Evolutionary conservation across 2,888 invertebrate species (phyloP).

Genomic region (Volucella zonaria): DNA sequence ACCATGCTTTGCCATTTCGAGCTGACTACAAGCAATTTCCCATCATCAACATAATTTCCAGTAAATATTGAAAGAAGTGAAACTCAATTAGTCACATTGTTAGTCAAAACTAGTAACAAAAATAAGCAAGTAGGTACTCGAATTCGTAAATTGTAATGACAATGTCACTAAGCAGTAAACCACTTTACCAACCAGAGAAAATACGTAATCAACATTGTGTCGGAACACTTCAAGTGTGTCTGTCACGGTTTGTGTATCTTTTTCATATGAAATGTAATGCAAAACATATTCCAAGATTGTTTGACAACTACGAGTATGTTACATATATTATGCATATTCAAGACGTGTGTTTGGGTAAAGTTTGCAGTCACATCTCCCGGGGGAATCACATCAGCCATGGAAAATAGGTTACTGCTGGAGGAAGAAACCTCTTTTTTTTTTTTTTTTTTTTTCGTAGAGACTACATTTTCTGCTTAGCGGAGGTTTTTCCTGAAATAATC

Average conservation of each 20-base stretch:
- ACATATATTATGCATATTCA: conserved; percentile 16
- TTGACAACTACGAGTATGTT: background rate
- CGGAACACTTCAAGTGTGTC: conserved; percentile 8
- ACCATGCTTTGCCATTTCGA: no score
- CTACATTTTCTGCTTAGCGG: conserved; percentile 57
- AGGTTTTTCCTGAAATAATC: conserved; percentile 74
- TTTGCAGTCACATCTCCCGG: conserved; percentile 9
- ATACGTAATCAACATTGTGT: conserved; percentile 10
- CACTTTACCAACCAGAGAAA: background rate
- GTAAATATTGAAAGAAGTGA: no score
- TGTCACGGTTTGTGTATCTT: background rate
- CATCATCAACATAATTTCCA: no score
- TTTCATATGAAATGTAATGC: conserved; percentile 17
- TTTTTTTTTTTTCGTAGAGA: conserved; percentile 57
- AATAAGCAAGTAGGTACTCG: no score
- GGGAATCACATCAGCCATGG: conserved; percentile 40
- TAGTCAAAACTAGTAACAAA: no score
- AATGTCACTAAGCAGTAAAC: no score
- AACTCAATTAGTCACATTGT: no score
- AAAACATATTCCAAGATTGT: background rate
- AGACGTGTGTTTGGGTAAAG: background rate
- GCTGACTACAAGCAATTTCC: no score
- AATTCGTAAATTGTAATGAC: no score
- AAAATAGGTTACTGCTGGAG: conserved; percentile 64
- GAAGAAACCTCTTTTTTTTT: conserved; percentile 40